Evolutionary conservation across 2,113 vertebrate genomes (phyloP), one percentile per base, ranked within the genome.

Genomic region (Melanerpes formicivorus): DNA sequence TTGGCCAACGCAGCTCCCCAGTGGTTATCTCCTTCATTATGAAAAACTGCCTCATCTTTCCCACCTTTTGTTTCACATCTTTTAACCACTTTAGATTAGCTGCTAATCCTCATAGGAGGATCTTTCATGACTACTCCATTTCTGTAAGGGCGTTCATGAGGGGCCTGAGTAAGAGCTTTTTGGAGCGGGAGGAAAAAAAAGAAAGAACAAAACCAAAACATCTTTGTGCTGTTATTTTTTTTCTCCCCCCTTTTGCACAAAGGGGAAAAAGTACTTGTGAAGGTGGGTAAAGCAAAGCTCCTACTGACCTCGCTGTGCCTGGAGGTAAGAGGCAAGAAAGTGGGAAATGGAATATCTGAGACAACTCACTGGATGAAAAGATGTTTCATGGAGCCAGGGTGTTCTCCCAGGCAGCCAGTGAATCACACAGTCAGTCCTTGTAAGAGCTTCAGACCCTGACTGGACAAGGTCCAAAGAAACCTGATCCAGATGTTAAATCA

Each of bases 41-140:
- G 82, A 90, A 75, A 95, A 95, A 58, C 48, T 18, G 27, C 56
- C 62, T 94, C 17, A 26, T 67, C 69, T 95, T 74, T 83, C 59
- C 65, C 69, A 83, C 62, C 82, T 84, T 89, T 71, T 74, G 18
- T 88, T 83, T 90, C 85, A 30, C 34, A 64, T 67, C 56, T 87
- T 91, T 90, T 74, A 91, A 85, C 64, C 42, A 17, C 54, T 91
- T 85, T 56, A 76, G 40, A 62, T 90, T 82, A 88, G 56, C 56
- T 48, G 67, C 80, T 90, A 93, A 54, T 91, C 69, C 79, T 91
- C 76, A 71, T 4, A 78, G 80, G 82, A 88, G 29, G 44, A 52
- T 64, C 48, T 85, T 92, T 64, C 5, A 2, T 84, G 56, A 44
- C 48, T 75, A 54, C 17, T 75, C 19, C 32, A 18, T 58, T 95